Evolutionary conservation across 2,113 vertebrate genomes (phyloP).

Genomic region (Pelecanoides urinatrix): DNA sequence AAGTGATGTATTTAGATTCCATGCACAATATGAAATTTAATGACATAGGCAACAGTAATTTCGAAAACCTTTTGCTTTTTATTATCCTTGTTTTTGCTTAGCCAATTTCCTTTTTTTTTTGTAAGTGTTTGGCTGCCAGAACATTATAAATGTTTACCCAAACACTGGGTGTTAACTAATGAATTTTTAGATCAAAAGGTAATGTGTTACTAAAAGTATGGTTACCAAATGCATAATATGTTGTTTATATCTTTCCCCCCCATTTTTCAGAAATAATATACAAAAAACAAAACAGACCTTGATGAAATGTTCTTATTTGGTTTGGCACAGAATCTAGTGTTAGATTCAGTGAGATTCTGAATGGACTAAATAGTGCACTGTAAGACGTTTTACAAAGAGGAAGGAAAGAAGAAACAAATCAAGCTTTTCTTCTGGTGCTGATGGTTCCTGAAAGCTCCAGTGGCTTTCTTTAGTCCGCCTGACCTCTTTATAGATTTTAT

Average conservation of each 20-base stretch:
- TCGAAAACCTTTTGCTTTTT: conserved; percentile 76
- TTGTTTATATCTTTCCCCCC: background rate
- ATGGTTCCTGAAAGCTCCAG: background rate
- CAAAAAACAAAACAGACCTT: conserved; percentile 12
- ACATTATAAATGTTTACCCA: conserved; percentile 45
- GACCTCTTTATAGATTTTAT: conserved; percentile 52
- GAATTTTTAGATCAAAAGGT: conserved; percentile 60
- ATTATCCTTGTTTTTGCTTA: conserved; percentile 71
- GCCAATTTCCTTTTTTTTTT: conserved; percentile 31
- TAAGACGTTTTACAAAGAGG: conserved; percentile 23
- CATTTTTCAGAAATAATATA: conserved; percentile 10
- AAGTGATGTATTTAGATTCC: conserved; percentile 85
- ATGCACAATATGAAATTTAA: conserved; percentile 86
- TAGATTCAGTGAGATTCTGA: conserved; percentile 26
- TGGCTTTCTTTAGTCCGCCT: conserved; percentile 3
- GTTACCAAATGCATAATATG: background rate
- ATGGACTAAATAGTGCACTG: conserved; percentile 36
- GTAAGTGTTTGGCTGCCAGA: conserved; percentile 48
- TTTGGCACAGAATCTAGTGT: conserved; percentile 25
- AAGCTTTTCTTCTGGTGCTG: conserved; percentile 11
- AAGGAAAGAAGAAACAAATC: conserved; percentile 1
- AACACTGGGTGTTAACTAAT: conserved; percentile 48
- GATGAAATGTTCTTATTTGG: background rate
- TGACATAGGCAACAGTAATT: conserved; percentile 79
- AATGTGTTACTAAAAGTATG: background rate